Percentiles rank a stretch among this genome's conserved stretches.
phyloP scores from a whole-genome alignment of 2,113 vertebrate species.

The Chaetura pelagica region DNA sequence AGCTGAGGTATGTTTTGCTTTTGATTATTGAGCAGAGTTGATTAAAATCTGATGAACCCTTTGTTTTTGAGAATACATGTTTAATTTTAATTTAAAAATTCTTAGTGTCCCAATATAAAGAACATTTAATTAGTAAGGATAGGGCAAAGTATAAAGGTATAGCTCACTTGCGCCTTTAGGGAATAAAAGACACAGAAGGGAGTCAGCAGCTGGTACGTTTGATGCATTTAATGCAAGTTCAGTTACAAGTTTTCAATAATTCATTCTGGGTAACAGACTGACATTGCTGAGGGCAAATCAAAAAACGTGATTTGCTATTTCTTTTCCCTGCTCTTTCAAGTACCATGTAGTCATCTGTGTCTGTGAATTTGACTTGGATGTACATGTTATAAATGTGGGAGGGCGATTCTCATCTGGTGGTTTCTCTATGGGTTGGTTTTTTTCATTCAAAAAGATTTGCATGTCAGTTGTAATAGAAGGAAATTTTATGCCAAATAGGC shows the following conservation, averaged over 20 bases:
- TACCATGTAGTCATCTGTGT: neutral
- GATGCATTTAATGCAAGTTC: neutral
- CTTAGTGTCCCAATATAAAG: rapidly evolving
- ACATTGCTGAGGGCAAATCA: neutral
- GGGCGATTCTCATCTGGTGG: neutral
- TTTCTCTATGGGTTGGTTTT: neutral
- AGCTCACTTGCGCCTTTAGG: neutral
- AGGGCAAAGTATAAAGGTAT: neutral
- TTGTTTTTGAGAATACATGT: neutral
- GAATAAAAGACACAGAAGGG: neutral
- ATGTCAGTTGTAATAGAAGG: neutral
- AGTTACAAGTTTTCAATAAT: neutral
- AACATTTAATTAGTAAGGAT: rapidly evolving
- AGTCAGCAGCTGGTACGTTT: neutral
- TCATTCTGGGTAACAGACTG: neutral
- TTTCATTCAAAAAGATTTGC: neutral
- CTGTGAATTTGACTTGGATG: neutral
- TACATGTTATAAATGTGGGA: neutral
- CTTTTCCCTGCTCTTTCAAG: neutral
- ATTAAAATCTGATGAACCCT: conserved; percentile 14
- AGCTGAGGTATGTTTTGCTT: neutral
- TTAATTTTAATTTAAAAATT: neutral
- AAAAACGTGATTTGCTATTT: neutral
- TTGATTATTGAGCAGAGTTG: neutral
- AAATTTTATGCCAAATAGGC: neutral